These are phyloP conservation scores for Bucco capensis DNA, from an alignment of 2,113 vertebrate genomes.

Conservation along the genomic window DNA sequence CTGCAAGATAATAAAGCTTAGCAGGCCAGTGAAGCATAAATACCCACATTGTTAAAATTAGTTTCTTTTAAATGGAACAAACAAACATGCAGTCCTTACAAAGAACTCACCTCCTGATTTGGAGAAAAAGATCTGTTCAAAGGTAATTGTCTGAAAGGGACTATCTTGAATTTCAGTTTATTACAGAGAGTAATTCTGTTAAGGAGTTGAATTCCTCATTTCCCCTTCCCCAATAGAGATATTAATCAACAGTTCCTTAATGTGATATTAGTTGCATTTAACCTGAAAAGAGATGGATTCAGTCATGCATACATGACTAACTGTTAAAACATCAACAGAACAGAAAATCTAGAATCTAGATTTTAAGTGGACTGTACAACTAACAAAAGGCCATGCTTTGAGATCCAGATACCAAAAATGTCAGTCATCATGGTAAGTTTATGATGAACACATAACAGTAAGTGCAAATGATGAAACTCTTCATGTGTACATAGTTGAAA, in stretches of 20 bases:
- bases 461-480: not conserved
- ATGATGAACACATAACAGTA: not conserved
- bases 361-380: not conserved
- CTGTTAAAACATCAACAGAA: conserved; percentile 1
- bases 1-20: conserved; percentile 3
- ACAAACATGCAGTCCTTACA: not conserved
- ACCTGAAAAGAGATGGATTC: conserved; percentile 25
- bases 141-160: not conserved
- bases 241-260: conserved; percentile 34
- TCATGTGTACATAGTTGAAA: not conserved
- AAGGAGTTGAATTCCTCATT: not conserved
- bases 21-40: conserved; percentile 37
- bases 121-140: not conserved
- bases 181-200: not conserved
- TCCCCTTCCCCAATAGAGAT: not conserved
- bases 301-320: conserved; percentile 23
- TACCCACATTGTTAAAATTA: conserved; percentile 6
- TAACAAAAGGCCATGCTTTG: not conserved
- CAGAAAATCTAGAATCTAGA: not conserved
- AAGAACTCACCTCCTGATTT: not conserved
- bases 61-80: not conserved
- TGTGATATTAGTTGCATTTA: conserved; percentile 18
- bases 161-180: not conserved
- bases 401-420: not conserved
- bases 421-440: not conserved